Conservation (phyloP, 2,888 invertebrate species). For the Drosophila kanekoi region DNA sequence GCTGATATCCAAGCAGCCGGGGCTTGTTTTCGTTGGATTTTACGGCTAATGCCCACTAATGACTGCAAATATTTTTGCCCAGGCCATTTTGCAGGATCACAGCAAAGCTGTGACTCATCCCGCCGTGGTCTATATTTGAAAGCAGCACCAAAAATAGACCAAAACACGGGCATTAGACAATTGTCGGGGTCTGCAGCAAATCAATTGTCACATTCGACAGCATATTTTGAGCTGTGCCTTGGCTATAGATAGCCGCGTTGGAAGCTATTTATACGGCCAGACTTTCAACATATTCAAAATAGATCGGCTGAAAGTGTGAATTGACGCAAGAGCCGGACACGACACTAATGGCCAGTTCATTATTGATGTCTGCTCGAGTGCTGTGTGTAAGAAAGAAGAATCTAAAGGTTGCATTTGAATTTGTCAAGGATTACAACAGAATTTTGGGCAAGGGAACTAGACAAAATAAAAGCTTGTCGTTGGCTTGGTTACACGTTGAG, state of each 20-base stretch:
- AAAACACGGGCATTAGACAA: constrained; percentile 30
- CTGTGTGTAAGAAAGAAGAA: too few relatives aligned
- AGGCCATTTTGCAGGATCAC: constrained; percentile 36
- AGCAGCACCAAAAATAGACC: constrained; percentile 54
- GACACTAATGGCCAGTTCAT: constrained; percentile 14
- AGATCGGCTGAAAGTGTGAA: constrained; percentile 15
- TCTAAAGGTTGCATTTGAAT: too few relatives aligned
- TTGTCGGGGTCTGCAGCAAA: constrained; percentile 60
- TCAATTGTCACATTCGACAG: constrained; percentile 79
- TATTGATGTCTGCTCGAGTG: neutral
- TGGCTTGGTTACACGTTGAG: too few relatives aligned
- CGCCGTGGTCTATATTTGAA: constrained; percentile 56
- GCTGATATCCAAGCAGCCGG: constrained; percentile 17
- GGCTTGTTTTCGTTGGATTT: constrained; percentile 52
- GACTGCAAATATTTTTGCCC: constrained; percentile 75
- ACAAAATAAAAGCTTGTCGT: too few relatives aligned
- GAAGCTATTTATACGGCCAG: constrained; percentile 55
- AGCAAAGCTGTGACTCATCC: constrained; percentile 60
- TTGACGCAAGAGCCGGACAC: constrained; percentile 32
- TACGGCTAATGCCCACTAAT: constrained; percentile 67
- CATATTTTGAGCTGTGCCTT: constrained; percentile 66
- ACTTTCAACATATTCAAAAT: constrained; percentile 7
- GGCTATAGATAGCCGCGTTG: constrained; percentile 59
- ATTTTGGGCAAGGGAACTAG: too few relatives aligned
- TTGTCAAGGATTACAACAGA: too few relatives aligned